These are phyloP conservation scores for Griposia aprilina DNA, from an alignment of 2,888 invertebrate species.

Conservation along the genomic window DNA sequence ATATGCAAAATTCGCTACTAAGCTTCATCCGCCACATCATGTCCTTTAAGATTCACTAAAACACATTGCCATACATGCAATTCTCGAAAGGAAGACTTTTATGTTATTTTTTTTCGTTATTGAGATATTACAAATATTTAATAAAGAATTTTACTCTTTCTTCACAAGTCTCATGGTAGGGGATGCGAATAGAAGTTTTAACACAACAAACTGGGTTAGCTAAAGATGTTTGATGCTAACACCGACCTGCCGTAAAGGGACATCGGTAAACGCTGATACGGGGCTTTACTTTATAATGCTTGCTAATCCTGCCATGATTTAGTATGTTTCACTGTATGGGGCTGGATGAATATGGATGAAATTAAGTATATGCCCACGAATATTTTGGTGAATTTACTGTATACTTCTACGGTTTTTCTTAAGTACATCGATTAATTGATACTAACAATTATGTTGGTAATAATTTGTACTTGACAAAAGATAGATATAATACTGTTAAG, in stretches of 20 bases:
- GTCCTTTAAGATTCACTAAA: background rate
- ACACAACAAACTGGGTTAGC: constrained; percentile 81
- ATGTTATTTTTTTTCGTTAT: background rate
- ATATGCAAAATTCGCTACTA: background rate
- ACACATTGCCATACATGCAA: background rate
- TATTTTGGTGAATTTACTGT: constrained; percentile 15
- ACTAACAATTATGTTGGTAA: no score
- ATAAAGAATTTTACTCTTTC: background rate
- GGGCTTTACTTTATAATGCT: constrained; percentile 61
- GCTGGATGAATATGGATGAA: constrained; percentile 52
- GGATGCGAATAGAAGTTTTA: constrained; percentile 70
- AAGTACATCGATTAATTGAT: background rate
- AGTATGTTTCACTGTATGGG: constrained; percentile 46
- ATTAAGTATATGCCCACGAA: constrained; percentile 20
- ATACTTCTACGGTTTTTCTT: background rate
- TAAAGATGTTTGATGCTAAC: constrained; percentile 76
- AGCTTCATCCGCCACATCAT: background rate
- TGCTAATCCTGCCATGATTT: constrained; percentile 58
- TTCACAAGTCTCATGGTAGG: constrained; percentile 66
- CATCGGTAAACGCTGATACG: constrained; percentile 66
- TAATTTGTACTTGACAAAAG: no score
- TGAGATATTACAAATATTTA: background rate
- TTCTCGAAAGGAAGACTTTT: background rate
- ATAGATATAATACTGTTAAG: no score
- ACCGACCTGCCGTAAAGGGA: constrained; percentile 68